Percentiles rank a stretch among this genome's conserved stretches.
Conservation (phyloP, 1,140 invertebrate genomes). For the Euborellia annulipes region DNA sequence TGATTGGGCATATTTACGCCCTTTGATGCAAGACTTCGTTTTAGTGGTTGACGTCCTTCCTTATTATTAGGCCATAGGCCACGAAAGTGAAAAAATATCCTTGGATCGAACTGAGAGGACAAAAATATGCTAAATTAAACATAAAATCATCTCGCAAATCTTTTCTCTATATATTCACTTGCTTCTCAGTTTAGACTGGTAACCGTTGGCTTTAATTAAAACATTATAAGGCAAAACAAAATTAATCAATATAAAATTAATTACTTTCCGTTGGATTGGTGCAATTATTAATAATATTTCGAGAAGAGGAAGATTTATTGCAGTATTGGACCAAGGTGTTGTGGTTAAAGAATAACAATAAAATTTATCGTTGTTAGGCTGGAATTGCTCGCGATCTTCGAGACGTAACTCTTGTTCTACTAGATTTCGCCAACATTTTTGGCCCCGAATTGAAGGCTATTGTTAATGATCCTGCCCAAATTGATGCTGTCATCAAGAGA, state of each 20-base stretch:
- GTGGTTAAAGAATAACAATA: too few relatives aligned
- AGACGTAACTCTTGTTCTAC: constrained; percentile 37
- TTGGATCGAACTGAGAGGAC: too few relatives aligned
- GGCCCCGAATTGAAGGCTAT: constrained; percentile 69
- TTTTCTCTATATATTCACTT: too few relatives aligned
- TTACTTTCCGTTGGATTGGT: constrained; percentile 3
- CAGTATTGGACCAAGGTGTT: too few relatives aligned
- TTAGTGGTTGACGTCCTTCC: too few relatives aligned
- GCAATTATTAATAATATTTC: background rate
- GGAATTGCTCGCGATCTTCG: background rate
- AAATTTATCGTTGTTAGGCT: too few relatives aligned
- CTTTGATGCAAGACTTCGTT: too few relatives aligned
- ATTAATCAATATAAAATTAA: background rate
- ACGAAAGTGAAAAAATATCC: too few relatives aligned
- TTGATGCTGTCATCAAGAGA: constrained; percentile 61
- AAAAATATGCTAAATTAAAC: background rate
- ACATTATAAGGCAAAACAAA: background rate
- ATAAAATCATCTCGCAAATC: background rate
- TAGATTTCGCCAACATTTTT: constrained; percentile 81
- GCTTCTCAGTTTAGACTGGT: too few relatives aligned
- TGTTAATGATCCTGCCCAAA: constrained; percentile 64
- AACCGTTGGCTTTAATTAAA: too few relatives aligned
- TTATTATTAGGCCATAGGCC: too few relatives aligned
- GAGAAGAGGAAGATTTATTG: background rate
- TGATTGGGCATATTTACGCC: too few relatives aligned